phyloP scores from a whole-genome alignment of 2,113 vertebrate species.

The Eira barbara region DNA sequence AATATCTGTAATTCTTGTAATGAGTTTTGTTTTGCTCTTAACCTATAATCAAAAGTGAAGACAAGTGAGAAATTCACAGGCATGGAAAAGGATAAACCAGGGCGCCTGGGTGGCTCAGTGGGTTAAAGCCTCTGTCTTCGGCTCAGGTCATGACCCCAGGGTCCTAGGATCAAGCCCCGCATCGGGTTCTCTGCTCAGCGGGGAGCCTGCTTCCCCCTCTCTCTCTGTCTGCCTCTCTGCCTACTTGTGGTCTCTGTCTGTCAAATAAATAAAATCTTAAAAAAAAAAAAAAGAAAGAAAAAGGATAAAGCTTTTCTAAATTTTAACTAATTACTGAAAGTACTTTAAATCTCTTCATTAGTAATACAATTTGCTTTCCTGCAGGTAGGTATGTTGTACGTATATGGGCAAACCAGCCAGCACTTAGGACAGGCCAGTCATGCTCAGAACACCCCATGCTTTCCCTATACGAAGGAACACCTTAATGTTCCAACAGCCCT shows the following conservation, averaged over 20 bases:
- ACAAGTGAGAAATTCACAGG: neutral
- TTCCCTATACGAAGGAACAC: neutral
- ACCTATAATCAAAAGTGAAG: neutral
- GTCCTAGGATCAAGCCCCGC: no score
- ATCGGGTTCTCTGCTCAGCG: no score
- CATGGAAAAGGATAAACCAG: neutral
- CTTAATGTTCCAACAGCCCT: neutral
- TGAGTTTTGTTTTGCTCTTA: neutral
- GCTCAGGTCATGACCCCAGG: no score
- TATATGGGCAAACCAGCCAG: neutral
- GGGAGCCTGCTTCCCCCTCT: no score
- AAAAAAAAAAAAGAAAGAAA: neutral
- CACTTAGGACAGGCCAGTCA: neutral
- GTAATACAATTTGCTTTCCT: neutral
- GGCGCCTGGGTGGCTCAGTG: no score
- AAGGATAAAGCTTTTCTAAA: neutral
- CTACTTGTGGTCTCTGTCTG: no score
- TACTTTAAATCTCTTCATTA: constrained; percentile 6
- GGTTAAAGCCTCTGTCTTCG: no score
- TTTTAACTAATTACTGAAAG: neutral
- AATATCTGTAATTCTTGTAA: neutral
- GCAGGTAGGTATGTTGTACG: neutral
- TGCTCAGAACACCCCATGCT: neutral
- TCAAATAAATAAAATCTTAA: no score
- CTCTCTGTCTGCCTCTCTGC: no score